Base-by-base conservation (phyloP, 1,140 invertebrate species). In the Drosophila albomicans region DNA sequence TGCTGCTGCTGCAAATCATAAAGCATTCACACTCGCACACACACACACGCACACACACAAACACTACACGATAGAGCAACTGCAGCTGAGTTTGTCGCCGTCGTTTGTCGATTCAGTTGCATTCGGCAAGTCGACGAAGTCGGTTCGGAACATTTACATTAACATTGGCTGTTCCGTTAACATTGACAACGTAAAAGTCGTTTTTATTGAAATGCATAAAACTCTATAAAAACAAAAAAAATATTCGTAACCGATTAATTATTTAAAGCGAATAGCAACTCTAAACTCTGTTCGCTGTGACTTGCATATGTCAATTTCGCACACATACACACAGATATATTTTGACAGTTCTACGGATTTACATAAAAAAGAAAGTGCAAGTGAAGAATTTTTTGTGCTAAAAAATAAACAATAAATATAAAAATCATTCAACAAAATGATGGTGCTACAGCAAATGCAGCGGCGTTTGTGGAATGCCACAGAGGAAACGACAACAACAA, bases 401-500 rank as follows among this genome's bases (percentile, higher is more conserved):
- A 35, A 10, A 54, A 46, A n/a, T 2, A 30, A 59, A 28, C 3
- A 32, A 49, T 28, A 51, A 11, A 10, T 1, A 54, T 15, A 35
- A 8, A 8, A 46, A 74, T 13, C 57, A 41, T 61, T 38, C 1
- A 5, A 10, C 4, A 87, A 88, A 67, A 85, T 90, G 86, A 89
- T 88, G 85, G 49, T 89, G 81, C 71, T 90, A 75, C 85, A 90
- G 78, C 85, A 88, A 66, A 82, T 87, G 51, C 84, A 88, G 10
- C 84, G 62, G 43, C 71, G 69, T 25, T 52, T 84, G 11, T 89
- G 85, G 85, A 43, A 49, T 7, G 11, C 48, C 43, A 49, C 61
- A 38, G 15, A 38, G 10, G 35, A 54, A 38, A 32, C 48, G 46
- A 41, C 57, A 35, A 10, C 48, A 20, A 10, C 72, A 11, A 16